Evolutionary conservation across 2,888 invertebrate genomes (phyloP), one percentile per base, ranked within the genome.

Genomic region (Ophioninae sp.): DNA sequence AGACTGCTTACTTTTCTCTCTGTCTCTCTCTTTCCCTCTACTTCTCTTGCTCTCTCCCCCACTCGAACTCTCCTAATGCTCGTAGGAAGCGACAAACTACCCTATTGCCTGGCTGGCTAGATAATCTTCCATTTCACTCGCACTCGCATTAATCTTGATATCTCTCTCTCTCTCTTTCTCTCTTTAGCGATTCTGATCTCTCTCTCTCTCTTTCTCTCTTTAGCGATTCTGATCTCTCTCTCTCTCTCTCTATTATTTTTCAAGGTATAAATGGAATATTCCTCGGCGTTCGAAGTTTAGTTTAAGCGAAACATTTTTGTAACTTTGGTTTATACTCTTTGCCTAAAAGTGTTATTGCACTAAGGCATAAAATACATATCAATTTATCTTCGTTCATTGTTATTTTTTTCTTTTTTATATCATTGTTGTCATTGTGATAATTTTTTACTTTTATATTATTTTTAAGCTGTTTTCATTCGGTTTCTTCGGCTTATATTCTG

Each of bases 81-180:
- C 44, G 58, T 58, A 17, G 51, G 72, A 71, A 77, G 65, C 76
- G 82, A 82, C 79, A 82, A 82, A 82, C 79, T 58, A 82, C 84
- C 81, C 84, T 84, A 81, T 82, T 82, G 81, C 84, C 81, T 63
- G 65, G 71, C 44, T 73, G 44, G 77, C 67, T 81, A 51, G 37
- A 76, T 77, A 59, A 59, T 65, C n/a, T 71, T 77, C 68, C 59
- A 56, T 83, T 73, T 71, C 81, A 41, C 75, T 84, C 82, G 23
- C 81, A 61, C 80, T 58, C 69, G 13, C 72, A 37, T 63, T 41
- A 67, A 44, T 61, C 59, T 61, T 20, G n/a, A 65, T 56, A 64
- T 6, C 74, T 56, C 41, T 67, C 68, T 75, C 67, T 68, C 8
- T 44, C 44, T 8, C 44, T 59, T 22, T 78, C 63, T 68, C 51